phyloP scores from a whole-genome alignment of 2,113 vertebrate species.

The Pluvianellus socialis region DNA sequence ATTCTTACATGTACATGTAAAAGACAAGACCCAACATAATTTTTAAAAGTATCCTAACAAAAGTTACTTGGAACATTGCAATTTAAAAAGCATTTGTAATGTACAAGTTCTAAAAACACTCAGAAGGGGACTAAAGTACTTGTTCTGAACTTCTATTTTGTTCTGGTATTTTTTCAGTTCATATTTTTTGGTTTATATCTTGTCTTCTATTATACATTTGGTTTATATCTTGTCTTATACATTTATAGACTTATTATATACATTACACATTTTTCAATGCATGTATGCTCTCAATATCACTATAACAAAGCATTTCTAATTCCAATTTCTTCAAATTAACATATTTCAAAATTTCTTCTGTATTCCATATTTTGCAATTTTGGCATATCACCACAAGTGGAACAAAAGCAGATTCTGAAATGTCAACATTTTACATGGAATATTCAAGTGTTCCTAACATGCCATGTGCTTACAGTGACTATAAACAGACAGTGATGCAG shows the following conservation, averaged over 20 bases:
- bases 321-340: not conserved
- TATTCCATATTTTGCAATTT: not conserved
- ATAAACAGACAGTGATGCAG: not conserved
- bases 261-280: not conserved
- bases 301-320: not conserved
- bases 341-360: not conserved
- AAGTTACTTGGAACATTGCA: not conserved
- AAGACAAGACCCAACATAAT: not conserved
- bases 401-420: not conserved
- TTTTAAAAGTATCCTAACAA: not conserved
- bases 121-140: not conserved
- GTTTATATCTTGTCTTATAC: not conserved
- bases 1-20: not conserved
- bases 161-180: not conserved
- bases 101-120: not conserved
- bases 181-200: not conserved
- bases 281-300: not conserved
- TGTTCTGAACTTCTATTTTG: not conserved
- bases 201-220: not conserved
- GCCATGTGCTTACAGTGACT: not conserved
- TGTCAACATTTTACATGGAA: not conserved
- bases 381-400: not conserved
- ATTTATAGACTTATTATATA: not conserved
- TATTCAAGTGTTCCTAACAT: not conserved
- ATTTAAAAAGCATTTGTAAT: not conserved